Evolutionary conservation across 2,113 vertebrate species (phyloP), one percentile per base, ranked within the genome.

Genomic region (Numenius arquata): DNA sequence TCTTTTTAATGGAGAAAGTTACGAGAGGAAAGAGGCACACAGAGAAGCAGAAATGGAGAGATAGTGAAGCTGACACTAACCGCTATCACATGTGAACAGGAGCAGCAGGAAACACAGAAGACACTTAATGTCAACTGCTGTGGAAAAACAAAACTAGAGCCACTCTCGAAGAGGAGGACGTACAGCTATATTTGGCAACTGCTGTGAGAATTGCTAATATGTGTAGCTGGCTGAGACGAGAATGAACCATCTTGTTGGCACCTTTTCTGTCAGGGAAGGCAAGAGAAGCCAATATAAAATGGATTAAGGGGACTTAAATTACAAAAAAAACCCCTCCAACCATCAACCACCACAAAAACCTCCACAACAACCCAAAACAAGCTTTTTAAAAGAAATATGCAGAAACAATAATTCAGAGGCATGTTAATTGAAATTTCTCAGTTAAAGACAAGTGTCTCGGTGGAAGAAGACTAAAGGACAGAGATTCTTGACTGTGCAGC

Each of bases 171-270:
- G 76, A 95, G 73, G 85, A 90, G 91, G 88, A 91, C 17, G 29
- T 91, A 87, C 93, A 90, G 81, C 47, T 88, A 59, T 78, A 83
- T 61, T 95, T 86, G 90, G 96, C 96, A 93, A 96, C 67, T 93
- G 91, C 96, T 96, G 92, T 96, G 94, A 95, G 93, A 96, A 95
- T 92, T 96, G 89, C 84, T 96, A 96, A 95, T 97, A 94, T 93
- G 93, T 91, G 94, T 84, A 95, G 88, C 96, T 94, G 88, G 94
- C 95, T 96, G 94, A 77, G 83, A 82, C 4, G 6, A 81, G 94
- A 95, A 93, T 62, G 71, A 97, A 87, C 84, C 43, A 80, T 96
- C 38, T 66, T 96, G 82, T 94, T 96, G 93, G 87, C 94, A 96
- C 73, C 93, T 94, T 93, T 94, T 97, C 87, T 93, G 66, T 95